These are phyloP conservation scores for Cichlasoma orientale DNA, from an alignment of 2,797 vertebrate genomes.

Conservation along the genomic window DNA sequence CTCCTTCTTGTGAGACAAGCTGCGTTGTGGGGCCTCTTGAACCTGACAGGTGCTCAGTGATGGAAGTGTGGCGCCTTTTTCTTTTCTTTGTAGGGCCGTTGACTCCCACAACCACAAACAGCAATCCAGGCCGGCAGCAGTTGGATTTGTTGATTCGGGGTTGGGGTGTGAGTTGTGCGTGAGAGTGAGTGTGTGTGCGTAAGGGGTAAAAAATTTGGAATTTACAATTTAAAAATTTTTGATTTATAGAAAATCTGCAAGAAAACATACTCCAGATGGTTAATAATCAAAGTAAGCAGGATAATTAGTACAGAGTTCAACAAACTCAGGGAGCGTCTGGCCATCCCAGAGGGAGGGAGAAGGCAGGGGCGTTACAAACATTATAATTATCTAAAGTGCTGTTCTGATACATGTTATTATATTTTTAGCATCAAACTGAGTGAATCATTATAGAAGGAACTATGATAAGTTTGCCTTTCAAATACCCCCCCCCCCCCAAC, in stretches of 20 bases:
- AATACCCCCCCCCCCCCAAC: background rate
- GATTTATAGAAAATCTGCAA: no score
- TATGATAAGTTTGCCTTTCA: constrained; percentile 8
- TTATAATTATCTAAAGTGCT: constrained; percentile 44
- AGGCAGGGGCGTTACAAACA: background rate
- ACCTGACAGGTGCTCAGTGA: accelerated
- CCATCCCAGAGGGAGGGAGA: no score
- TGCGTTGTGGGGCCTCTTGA: background rate
- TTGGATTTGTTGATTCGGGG: background rate
- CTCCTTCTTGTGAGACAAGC: background rate
- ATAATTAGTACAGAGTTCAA: no score
- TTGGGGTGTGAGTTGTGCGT: background rate
- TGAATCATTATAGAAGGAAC: constrained; percentile 6
- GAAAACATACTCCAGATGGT: no score
- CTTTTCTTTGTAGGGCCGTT: no score
- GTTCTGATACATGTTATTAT: background rate
- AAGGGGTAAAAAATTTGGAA: background rate
- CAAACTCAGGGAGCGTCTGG: no score
- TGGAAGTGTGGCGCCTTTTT: no score
- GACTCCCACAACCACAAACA: background rate
- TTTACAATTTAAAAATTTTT: no score
- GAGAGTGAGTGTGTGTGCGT: background rate
- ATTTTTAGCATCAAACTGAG: constrained; percentile 20
- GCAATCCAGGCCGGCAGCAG: background rate
- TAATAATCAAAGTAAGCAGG: no score